Evolutionary conservation across 2,888 invertebrate genomes (phyloP).

Genomic region (Labia minor): DNA sequence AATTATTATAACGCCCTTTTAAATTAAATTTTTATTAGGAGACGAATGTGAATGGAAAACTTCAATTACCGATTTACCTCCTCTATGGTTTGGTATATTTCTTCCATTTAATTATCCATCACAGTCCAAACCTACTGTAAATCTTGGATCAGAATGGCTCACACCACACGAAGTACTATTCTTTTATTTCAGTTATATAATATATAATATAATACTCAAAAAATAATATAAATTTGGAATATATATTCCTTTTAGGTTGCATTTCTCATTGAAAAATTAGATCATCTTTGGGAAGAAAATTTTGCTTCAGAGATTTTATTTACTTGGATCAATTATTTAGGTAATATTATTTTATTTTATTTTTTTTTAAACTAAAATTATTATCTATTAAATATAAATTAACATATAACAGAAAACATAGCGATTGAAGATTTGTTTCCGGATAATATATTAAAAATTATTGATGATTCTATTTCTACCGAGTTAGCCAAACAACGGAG

Average conservation of each 20-base stretch:
- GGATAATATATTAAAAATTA: neutral
- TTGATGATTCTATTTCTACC: neutral
- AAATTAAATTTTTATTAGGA: too few relatives aligned
- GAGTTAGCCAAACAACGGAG: neutral
- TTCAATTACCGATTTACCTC: neutral
- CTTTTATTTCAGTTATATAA: neutral
- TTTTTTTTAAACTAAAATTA: neutral
- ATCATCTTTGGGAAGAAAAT: neutral
- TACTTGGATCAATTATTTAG: neutral
- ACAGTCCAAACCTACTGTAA: neutral
- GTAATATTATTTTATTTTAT: neutral
- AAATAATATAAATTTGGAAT: neutral
- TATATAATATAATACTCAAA: too few relatives aligned
- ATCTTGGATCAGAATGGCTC: conserved; percentile 2
- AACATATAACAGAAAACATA: too few relatives aligned
- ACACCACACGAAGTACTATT: neutral
- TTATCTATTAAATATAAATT: neutral
- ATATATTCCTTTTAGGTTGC: neutral
- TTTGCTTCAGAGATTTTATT: neutral
- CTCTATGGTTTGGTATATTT: neutral
- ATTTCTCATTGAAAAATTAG: neutral
- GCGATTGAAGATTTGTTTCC: neutral
- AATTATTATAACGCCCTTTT: too few relatives aligned
- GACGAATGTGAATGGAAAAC: neutral
- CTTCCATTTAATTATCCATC: neutral